Evolutionary conservation across 1,140 invertebrate species (phyloP).

Genomic region (Limonius californicus): DNA sequence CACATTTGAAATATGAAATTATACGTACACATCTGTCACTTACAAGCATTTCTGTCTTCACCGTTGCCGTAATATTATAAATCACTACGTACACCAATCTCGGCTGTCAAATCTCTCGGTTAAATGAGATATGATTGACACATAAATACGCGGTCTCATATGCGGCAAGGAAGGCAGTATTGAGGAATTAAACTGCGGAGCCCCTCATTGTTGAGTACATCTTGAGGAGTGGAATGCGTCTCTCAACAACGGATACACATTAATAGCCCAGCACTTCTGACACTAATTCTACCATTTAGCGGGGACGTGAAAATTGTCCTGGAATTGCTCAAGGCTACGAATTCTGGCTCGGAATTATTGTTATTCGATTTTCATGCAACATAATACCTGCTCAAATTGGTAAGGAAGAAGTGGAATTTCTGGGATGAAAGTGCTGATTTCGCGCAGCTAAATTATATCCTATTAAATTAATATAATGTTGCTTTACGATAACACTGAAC

Average conservation of each 20-base stretch:
- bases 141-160: conserved; percentile 35
- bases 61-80: conserved; percentile 37
- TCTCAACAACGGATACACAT: background rate
- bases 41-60: conserved; percentile 41
- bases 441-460: too few relatives aligned
- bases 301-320: conserved; percentile 19
- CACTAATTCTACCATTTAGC: conserved; percentile 22
- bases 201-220: background rate
- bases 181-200: conserved; percentile 8
- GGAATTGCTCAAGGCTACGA: background rate
- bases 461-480: too few relatives aligned
- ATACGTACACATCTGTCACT: conserved; percentile 40
- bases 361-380: too few relatives aligned
- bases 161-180: conserved; percentile 17
- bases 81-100: conserved; percentile 41
- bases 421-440: too few relatives aligned
- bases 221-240: background rate
- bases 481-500: too few relatives aligned
- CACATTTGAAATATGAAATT: conserved; percentile 36
- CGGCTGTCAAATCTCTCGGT: conserved; percentile 39
- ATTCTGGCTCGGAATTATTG: too few relatives aligned
- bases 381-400: too few relatives aligned
- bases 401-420: too few relatives aligned
- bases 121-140: conserved; percentile 46
- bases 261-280: conserved; percentile 17